These are phyloP conservation scores for Coregonus suidteri DNA, from an alignment of 2,797 vertebrate genomes.

Conservation along the genomic window DNA sequence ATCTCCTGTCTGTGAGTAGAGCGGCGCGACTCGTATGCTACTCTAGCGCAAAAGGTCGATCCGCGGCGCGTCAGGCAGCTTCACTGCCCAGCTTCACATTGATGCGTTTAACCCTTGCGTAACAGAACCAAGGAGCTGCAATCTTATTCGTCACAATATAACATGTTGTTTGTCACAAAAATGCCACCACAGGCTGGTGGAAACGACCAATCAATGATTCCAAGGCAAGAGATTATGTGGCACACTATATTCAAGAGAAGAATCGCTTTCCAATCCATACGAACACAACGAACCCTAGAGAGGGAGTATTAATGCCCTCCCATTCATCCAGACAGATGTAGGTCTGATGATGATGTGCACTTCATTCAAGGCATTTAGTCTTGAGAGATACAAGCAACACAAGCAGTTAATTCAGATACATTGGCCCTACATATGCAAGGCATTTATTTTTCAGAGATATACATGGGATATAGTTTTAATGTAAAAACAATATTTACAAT, in stretches of 20 bases:
- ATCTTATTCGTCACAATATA: background rate
- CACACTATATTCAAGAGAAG: too few species aligned
- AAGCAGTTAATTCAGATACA: background rate
- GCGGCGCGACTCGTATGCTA: slow-evolving; percentile 42
- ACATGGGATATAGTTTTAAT: background rate
- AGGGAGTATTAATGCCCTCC: background rate
- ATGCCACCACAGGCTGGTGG: too few species aligned
- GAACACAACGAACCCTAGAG: background rate
- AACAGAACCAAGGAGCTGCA: background rate
- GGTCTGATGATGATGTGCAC: background rate
- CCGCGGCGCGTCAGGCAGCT: slow-evolving; percentile 28
- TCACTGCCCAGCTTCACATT: slow-evolving; percentile 44
- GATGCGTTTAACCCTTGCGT: slow-evolving; percentile 54
- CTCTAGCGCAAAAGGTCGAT: slow-evolving; percentile 16
- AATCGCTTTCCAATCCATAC: too few species aligned
- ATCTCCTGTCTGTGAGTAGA: slow-evolving; percentile 64
- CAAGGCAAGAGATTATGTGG: too few species aligned
- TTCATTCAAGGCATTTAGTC: background rate
- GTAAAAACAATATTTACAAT: background rate
- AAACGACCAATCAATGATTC: too few species aligned
- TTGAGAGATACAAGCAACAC: background rate
- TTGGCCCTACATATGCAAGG: background rate
- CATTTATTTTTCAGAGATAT: background rate
- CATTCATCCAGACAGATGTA: background rate
- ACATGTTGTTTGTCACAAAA: background rate